Conservation (phyloP, 1,140 invertebrate species). For the Chrysomallon squamiferum region DNA sequence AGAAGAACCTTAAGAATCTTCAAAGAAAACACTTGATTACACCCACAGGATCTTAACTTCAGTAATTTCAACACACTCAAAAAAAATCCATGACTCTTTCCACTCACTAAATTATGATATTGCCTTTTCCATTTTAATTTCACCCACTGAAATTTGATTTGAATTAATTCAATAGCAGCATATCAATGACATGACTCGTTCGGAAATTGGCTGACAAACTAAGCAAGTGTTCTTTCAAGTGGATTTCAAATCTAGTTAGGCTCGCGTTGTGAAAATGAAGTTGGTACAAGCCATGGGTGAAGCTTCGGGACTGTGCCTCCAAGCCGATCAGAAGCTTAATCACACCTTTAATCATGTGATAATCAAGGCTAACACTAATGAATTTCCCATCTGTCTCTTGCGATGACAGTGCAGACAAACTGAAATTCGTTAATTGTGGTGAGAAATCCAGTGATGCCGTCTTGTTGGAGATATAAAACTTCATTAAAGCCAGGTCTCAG, state of each 20-base stretch:
- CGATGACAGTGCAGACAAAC: too few relatives aligned
- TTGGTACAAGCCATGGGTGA: not conserved
- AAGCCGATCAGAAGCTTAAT: not conserved
- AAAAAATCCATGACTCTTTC: not conserved
- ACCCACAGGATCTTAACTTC: not conserved
- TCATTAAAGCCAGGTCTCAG: too few relatives aligned
- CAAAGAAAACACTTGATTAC: not conserved
- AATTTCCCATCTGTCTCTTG: not conserved
- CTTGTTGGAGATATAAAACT: too few relatives aligned
- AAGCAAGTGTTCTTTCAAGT: constrained; percentile 3
- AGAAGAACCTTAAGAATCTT: too few relatives aligned
- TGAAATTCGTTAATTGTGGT: too few relatives aligned
- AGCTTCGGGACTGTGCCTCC: not conserved
- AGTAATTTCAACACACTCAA: not conserved
- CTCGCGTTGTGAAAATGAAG: not conserved
- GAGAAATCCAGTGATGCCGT: too few relatives aligned
- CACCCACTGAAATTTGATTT: constrained; percentile 1
- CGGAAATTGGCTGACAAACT: constrained; percentile 2
- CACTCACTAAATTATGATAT: constrained; percentile 2
- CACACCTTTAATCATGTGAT: constrained; percentile 7
- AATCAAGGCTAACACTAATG: constrained; percentile 1
- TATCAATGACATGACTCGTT: not conserved
- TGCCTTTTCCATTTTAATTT: not conserved
- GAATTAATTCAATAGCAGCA: constrained; percentile 2
- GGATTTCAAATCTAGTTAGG: constrained; percentile 1